phyloP scores from a whole-genome alignment of 2,113 vertebrate species.

The Eublepharis macularius region DNA sequence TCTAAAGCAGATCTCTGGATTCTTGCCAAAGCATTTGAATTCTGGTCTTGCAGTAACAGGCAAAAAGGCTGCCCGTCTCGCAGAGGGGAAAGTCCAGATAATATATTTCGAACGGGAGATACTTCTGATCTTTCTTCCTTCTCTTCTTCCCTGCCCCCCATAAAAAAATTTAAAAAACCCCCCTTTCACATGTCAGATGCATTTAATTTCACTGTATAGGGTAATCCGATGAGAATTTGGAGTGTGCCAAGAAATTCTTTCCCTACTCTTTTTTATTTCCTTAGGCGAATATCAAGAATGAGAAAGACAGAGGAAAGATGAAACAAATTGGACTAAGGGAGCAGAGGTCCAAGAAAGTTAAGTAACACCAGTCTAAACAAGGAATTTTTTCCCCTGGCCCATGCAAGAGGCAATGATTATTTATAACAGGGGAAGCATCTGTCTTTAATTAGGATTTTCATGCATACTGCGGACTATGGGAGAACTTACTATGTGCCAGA shows the following conservation, averaged over 20 bases:
- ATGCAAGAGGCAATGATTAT: slow-evolving; percentile 62
- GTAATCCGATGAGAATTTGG: slow-evolving; percentile 65
- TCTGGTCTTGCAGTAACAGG: neutral
- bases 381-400: slow-evolving; percentile 53
- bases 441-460: slow-evolving; percentile 77
- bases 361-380: slow-evolving; percentile 72
- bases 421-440: slow-evolving; percentile 72
- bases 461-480: slow-evolving; percentile 65
- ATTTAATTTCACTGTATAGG: slow-evolving; percentile 71
- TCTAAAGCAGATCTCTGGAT: neutral
- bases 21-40: neutral
- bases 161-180: slow-evolving; percentile 65
- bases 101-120: neutral
- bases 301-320: slow-evolving; percentile 56
- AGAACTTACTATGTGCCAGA: slow-evolving; percentile 59
- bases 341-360: slow-evolving; percentile 59
- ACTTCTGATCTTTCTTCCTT: slow-evolving; percentile 58
- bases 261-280: slow-evolving; percentile 64
- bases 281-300: slow-evolving; percentile 69
- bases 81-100: neutral
- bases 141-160: slow-evolving; percentile 20
- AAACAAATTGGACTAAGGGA: slow-evolving; percentile 61
- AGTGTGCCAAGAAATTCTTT: slow-evolving; percentile 72
- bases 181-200: slow-evolving; percentile 71
- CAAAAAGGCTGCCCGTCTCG: neutral